Evolutionary conservation across 2,888 invertebrate species (phyloP).

Genomic region (Hofmannophila pseudospretella): DNA sequence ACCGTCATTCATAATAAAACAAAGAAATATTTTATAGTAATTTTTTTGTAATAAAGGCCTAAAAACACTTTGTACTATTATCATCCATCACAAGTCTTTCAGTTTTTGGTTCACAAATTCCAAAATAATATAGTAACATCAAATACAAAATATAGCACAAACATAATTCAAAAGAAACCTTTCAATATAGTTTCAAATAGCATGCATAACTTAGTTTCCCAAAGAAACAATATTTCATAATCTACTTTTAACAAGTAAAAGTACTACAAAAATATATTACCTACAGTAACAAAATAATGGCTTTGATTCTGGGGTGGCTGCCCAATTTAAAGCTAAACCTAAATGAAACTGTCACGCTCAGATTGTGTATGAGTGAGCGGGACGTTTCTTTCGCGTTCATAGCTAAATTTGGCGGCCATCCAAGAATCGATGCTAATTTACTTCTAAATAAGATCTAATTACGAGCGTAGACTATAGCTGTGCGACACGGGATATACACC

Average conservation of each 20-base stretch:
- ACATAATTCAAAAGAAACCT: background rate
- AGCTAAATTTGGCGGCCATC: too few relatives aligned
- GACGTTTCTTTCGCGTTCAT: too few relatives aligned
- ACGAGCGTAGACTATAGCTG: slow-evolving; percentile 81
- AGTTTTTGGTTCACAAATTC: background rate
- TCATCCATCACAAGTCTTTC: slow-evolving; percentile 12
- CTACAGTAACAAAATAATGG: background rate
- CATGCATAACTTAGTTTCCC: slow-evolving; percentile 3
- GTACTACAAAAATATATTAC: slow-evolving; percentile 7
- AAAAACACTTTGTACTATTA: slow-evolving; percentile 18
- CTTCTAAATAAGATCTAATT: slow-evolving; percentile 10
- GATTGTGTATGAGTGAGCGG: too few relatives aligned
- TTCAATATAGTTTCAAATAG: background rate
- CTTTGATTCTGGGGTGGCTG: too few relatives aligned
- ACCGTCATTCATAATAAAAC: slow-evolving; percentile 26
- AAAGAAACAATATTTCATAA: slow-evolving; percentile 2
- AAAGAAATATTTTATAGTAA: slow-evolving; percentile 17
- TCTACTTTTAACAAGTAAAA: slow-evolving; percentile 12
- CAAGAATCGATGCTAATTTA: too few relatives aligned
- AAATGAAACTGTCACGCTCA: too few relatives aligned
- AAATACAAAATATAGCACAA: too few relatives aligned
- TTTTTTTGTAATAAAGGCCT: slow-evolving; percentile 23
- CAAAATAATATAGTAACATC: too few relatives aligned
- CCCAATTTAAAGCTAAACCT: too few relatives aligned
- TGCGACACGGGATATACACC: slow-evolving; percentile 86